phyloP scores from a whole-genome alignment of 2,888 invertebrate genomes.

The Conops quadrifasciatus region DNA sequence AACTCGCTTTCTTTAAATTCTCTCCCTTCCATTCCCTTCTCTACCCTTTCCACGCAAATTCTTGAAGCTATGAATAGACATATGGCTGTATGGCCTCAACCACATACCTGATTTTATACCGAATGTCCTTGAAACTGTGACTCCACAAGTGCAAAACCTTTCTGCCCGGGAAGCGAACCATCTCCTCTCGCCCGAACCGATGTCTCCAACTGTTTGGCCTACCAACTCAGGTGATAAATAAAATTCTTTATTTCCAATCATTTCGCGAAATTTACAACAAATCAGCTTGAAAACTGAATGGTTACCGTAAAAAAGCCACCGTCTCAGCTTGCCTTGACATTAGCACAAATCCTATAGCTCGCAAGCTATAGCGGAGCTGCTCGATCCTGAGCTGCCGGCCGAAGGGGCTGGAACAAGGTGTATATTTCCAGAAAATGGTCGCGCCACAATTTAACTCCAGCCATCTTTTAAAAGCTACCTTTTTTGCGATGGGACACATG shows the following conservation, averaged over 20 bases:
- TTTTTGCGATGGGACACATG: conserved; percentile 27
- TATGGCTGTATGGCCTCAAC: too few relatives aligned
- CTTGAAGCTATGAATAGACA: too few relatives aligned
- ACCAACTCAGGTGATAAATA: conserved; percentile 62
- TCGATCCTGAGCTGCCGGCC: conserved; percentile 44
- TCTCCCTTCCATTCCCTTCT: too few relatives aligned
- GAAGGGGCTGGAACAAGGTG: conserved; percentile 37
- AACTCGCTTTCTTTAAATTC: too few relatives aligned
- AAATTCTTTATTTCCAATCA: conserved; percentile 61
- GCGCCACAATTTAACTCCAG: conserved; percentile 30
- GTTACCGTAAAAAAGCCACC: conserved; percentile 34
- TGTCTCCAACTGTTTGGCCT: conserved; percentile 61
- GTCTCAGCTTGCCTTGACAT: conserved; percentile 63
- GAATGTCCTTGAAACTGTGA: conserved; percentile 15
- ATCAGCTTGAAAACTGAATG: conserved; percentile 48
- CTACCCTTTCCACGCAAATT: too few relatives aligned
- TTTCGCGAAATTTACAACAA: conserved; percentile 61
- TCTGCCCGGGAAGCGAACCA: too few relatives aligned
- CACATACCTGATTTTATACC: neutral
- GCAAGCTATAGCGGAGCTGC: too few relatives aligned
- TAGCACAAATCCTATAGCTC: too few relatives aligned
- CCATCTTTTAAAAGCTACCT: conserved; percentile 34
- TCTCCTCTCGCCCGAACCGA: conserved; percentile 45
- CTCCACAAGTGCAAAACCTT: too few relatives aligned
- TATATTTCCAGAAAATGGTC: conserved; percentile 40